phyloP scores from a whole-genome alignment of 1,140 invertebrate species.

The Aricia agestis region DNA sequence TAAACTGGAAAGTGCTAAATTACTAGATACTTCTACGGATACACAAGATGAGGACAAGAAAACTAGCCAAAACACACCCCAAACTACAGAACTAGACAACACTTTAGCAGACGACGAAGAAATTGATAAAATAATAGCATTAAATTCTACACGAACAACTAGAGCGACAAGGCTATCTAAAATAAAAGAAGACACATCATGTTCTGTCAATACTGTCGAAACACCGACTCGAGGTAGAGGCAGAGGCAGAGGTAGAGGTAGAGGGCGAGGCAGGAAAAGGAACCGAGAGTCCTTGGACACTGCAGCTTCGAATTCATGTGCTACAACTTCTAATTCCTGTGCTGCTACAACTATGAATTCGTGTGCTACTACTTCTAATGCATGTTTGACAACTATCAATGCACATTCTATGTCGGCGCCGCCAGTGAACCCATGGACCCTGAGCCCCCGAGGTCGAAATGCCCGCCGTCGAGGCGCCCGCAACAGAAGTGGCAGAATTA shows the following conservation, averaged over 20 bases:
- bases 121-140: conserved; percentile 26
- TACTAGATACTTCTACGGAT: conserved; percentile 27
- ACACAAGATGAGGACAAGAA: conserved; percentile 17
- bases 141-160: conserved; percentile 16
- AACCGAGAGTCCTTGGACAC: not conserved
- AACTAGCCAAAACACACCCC: not conserved
- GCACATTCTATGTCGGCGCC: too few species aligned
- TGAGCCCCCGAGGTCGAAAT: not conserved
- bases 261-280: conserved; percentile 14
- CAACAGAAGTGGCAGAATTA: not conserved
- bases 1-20: conserved; percentile 28
- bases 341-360: too few species aligned
- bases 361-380: not conserved
- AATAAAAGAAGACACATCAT: not conserved
- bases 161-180: conserved; percentile 14
- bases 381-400: not conserved
- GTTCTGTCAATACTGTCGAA: not conserved
- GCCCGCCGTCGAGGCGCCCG: not conserved
- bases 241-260: conserved; percentile 15
- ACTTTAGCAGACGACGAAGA: conserved; percentile 23
- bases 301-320: not conserved
- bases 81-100: not conserved
- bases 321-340: too few species aligned
- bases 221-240: conserved; percentile 22
- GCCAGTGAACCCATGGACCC: not conserved